Evolutionary conservation across 1,140 invertebrate species (phyloP).

Genomic region (Platorchestia sp.): DNA sequence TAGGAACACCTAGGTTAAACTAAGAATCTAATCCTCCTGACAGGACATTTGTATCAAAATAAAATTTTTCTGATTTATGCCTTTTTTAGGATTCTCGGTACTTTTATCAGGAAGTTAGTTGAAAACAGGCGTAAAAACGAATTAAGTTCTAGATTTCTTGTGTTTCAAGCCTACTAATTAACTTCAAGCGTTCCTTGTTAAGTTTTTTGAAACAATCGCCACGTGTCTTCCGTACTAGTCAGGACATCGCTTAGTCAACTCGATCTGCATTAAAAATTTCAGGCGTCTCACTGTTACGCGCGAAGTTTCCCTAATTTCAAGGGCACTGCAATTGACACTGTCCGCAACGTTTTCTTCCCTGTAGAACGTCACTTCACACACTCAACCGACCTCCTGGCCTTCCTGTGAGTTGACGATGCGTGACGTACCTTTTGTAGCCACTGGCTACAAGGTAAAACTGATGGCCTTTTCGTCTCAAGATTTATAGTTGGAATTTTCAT

Average conservation of each 20-base stretch:
- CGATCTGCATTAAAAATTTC: neutral
- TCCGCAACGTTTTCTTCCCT: neutral
- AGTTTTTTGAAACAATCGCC: neutral
- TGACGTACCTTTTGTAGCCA: neutral
- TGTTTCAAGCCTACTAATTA: neutral
- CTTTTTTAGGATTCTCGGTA: neutral
- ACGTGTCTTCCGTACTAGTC: no score
- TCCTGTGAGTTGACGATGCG: neutral
- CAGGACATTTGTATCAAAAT: neutral
- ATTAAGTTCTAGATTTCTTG: neutral
- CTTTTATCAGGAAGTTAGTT: neutral
- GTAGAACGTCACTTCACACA: neutral
- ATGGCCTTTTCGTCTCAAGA: neutral
- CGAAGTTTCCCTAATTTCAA: neutral
- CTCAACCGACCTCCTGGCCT: neutral
- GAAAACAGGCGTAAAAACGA: neutral
- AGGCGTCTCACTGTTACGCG: neutral
- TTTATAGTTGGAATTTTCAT: neutral
- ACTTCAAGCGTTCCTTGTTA: neutral
- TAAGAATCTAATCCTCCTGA: no score
- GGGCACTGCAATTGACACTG: neutral
- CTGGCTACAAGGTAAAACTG: neutral
- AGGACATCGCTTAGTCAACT: neutral
- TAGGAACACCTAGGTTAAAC: no score
- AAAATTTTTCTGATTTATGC: neutral